Percentiles rank a stretch among this genome's conserved stretches.
phyloP scores from a whole-genome alignment of 64 coral and sea anemone species.

The Montipora foliosa region DNA sequence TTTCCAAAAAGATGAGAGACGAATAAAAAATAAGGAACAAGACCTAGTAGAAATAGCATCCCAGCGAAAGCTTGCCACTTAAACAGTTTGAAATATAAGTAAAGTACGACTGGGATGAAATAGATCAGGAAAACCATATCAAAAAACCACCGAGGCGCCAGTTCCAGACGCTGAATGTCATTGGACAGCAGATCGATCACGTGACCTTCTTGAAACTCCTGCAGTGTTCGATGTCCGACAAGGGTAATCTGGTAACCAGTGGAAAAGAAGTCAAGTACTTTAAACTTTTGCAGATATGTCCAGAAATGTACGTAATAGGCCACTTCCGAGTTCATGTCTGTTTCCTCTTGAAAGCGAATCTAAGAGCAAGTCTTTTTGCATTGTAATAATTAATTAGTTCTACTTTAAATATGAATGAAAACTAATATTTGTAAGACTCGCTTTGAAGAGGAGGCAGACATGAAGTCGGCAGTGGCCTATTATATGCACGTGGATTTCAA shows the following conservation, averaged over 20 bases:
- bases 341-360: too few species aligned
- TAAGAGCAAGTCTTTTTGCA: too few species aligned
- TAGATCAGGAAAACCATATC: neutral
- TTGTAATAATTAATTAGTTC: too few species aligned
- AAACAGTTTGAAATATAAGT: neutral
- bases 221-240: neutral
- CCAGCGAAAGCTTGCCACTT: neutral
- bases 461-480: too few species aligned
- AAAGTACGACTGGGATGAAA: neutral
- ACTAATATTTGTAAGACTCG: too few species aligned
- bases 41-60: neutral
- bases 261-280: neutral
- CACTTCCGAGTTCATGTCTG: too few species aligned
- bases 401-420: too few species aligned
- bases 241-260: neutral
- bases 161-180: neutral
- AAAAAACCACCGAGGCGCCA: neutral
- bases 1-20: neutral
- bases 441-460: too few species aligned
- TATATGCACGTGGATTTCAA: too few species aligned
- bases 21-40: neutral
- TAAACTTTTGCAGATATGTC: too few species aligned
- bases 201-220: neutral
- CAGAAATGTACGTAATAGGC: too few species aligned
- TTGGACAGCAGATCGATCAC: constrained; percentile 21